Conservation (phyloP, 2,888 invertebrate genomes). For the Melangyna quadrimaculata region DNA sequence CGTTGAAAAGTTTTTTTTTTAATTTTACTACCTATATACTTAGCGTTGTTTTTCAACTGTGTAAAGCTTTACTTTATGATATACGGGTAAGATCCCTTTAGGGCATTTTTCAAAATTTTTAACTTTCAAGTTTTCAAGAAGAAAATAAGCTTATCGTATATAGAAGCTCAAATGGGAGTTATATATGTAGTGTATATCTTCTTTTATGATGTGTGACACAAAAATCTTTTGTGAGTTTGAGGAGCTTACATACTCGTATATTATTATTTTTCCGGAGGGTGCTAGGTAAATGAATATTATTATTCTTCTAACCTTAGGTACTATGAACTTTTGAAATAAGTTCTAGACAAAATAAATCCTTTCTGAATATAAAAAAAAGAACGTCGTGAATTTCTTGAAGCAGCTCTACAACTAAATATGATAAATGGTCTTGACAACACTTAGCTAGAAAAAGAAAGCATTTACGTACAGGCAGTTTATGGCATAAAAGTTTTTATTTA, state of each 20-base stretch:
- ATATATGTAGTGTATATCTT: background rate
- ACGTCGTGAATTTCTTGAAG: background rate
- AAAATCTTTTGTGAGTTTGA: background rate
- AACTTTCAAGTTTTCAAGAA: background rate
- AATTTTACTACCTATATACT: background rate
- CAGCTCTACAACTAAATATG: background rate
- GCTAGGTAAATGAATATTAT: background rate
- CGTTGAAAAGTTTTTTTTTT: background rate
- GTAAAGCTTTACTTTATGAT: background rate
- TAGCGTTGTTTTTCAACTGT: background rate
- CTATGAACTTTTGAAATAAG: background rate
- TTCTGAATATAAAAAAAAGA: background rate
- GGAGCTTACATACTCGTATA: background rate
- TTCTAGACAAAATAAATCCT: background rate
- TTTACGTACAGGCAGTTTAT: background rate
- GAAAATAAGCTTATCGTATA: background rate
- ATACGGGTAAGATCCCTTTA: background rate
- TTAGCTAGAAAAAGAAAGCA: background rate
- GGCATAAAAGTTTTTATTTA: too few species aligned
- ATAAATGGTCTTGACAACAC: background rate
- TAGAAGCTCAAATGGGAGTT: background rate
- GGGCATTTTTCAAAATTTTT: background rate
- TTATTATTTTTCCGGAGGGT: background rate
- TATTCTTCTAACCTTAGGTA: background rate
- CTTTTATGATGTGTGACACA: background rate